A percentile compares a stretch with the other conserved stretches of the same genome.
phyloP scores from a whole-genome alignment of 2,113 vertebrate species.

The Ophthalmolycus amberensis region DNA sequence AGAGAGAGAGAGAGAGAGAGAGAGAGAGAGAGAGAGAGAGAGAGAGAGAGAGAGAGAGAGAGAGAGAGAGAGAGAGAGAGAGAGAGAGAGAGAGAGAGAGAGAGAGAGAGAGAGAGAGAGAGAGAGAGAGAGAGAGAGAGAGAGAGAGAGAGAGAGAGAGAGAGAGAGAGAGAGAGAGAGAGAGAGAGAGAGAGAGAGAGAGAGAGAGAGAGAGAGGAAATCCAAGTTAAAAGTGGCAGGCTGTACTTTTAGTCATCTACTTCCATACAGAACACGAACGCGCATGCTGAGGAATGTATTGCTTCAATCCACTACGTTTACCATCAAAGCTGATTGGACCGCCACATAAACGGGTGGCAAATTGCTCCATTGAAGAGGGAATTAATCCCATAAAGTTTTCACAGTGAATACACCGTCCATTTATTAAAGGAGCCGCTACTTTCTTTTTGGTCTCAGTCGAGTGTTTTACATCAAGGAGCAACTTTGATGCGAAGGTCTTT shows the following conservation, averaged over 20 bases:
- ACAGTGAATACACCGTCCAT: slow-evolving; percentile 12
- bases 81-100: no score
- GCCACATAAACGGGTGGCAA: neutral
- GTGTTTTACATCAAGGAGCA: slow-evolving; percentile 27
- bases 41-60: no score
- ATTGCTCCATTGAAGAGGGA: neutral
- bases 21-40: no score
- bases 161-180: no score
- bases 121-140: no score
- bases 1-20: no score
- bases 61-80: no score
- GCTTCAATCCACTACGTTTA: neutral
- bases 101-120: no score
- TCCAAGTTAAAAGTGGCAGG: neutral
- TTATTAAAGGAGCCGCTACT: neutral
- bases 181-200: no score
- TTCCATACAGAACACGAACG: neutral
- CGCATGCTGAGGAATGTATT: neutral
- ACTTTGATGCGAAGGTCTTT: slow-evolving; percentile 20
- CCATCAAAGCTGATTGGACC: neutral
- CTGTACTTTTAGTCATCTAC: no score
- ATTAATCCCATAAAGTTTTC: slow-evolving; percentile 8
- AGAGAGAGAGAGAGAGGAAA: neutral
- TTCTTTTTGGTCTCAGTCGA: slow-evolving; percentile 13
- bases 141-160: no score